phyloP scores from a whole-genome alignment of 23 tunicate species.

The Trididemnum nubilum region DNA sequence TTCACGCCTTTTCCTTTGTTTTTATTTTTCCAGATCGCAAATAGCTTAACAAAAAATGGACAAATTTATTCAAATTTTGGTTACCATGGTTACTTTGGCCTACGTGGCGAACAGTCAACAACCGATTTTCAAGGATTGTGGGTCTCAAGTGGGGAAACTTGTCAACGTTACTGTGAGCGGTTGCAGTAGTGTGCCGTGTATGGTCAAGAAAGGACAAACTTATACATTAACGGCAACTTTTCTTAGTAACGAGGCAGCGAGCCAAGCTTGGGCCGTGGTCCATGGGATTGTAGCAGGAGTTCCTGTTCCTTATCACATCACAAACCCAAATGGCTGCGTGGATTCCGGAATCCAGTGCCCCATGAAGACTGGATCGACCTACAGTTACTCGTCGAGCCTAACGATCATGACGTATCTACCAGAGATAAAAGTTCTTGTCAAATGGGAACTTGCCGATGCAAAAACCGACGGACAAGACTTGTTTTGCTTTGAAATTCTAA shows the following conservation, averaged over 20 bases:
- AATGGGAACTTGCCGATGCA: constrained; percentile 45
- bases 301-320: constrained; percentile 29
- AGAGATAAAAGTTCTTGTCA: constrained; percentile 46
- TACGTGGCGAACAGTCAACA: no score
- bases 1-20: no score
- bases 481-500: constrained; percentile 54
- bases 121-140: constrained; percentile 56
- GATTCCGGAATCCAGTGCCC: constrained; percentile 46
- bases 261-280: constrained; percentile 31
- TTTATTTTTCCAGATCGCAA: no score
- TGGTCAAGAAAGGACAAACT: constrained; percentile 32
- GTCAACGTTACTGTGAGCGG: background rate
- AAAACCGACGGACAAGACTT: constrained; percentile 18
- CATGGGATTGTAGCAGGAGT: constrained; percentile 35
- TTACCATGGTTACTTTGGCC: no score
- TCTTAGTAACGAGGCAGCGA: constrained; percentile 6
- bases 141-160: constrained; percentile 33
- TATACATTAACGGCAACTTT: constrained; percentile 43
- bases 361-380: constrained; percentile 2
- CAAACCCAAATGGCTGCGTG: constrained; percentile 34
- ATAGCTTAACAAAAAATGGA: no score
- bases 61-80: no score
- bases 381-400: constrained; percentile 31
- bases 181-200: constrained; percentile 33
- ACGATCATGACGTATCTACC: constrained; percentile 15